These are phyloP conservation scores for Coleophora flavipennella DNA, from an alignment of 2,888 invertebrate genomes.

Conservation along the genomic window DNA sequence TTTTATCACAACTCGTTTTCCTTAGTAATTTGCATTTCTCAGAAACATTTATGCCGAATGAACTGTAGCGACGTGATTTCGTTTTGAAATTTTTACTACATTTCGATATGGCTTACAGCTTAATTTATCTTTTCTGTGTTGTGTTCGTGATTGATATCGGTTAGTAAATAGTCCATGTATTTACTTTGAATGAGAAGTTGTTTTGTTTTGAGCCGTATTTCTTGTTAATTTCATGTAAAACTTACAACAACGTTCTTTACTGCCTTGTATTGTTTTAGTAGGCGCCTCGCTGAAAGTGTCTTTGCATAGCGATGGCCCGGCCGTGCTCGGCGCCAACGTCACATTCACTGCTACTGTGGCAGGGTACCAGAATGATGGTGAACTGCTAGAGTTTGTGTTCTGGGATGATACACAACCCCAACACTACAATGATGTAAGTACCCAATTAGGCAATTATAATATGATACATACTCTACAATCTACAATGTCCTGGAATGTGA, in stretches of 20 bases:
- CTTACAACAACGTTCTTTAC: too few species aligned
- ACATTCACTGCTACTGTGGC: constrained; percentile 77
- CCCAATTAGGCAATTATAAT: too few species aligned
- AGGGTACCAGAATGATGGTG: constrained; percentile 38
- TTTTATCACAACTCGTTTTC: too few species aligned
- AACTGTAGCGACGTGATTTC: too few species aligned
- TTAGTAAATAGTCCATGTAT: constrained; percentile 12
- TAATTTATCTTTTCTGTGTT: constrained; percentile 30
- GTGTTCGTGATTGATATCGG: constrained; percentile 34
- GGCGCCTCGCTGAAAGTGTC: constrained; percentile 44
- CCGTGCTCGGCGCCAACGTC: constrained; percentile 80
- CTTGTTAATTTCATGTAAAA: too few species aligned
- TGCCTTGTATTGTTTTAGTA: constrained; percentile 27
- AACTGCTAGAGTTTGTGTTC: constrained; percentile 69
- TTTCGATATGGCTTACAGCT: constrained; percentile 33
- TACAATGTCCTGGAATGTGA: too few species aligned
- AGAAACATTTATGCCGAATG: too few species aligned
- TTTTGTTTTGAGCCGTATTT: too few species aligned
- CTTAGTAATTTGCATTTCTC: too few species aligned
- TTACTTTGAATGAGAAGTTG: too few species aligned
- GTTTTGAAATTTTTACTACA: not conserved
- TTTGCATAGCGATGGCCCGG: constrained; percentile 76
- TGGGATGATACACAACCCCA: constrained; percentile 71
- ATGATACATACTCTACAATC: too few species aligned
- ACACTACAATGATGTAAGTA: constrained; percentile 58